Evolutionary conservation across 2,888 invertebrate species (phyloP), one percentile per base, ranked within the genome.

Genomic region (Congeria kusceri): DNA sequence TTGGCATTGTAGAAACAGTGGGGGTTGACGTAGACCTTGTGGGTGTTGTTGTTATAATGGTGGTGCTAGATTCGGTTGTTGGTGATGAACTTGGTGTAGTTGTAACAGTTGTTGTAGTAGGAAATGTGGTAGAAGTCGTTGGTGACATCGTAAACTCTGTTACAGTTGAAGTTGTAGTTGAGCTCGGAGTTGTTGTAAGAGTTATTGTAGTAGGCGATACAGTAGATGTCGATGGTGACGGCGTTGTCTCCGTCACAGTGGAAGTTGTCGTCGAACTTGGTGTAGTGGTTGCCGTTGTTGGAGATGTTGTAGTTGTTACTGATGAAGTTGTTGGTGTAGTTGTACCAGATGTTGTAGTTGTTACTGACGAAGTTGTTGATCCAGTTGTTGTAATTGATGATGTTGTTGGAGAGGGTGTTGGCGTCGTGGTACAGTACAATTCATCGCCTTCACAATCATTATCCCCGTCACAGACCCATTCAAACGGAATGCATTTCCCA

Each of bases 161-260:
- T 9, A 11, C 4, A n/a, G 25, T 27, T 7, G 59, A 28, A n/a
- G 59, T 59, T 23, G 28, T 59, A 15, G 59, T 28, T 28, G 59
- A n/a, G 25, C 27, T 59, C n/a, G 23, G 28, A 7, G 59, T 25
- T 23, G 59, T 59, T 20, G 23, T 59, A n/a, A 28, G 9, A n/a
- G 25, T 27, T 7, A 47, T 23, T 20, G 63, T 20, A 4, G 63
- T 46, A 23, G 47, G 44, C 15, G 57, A 5, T 11, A 46, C 25
- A 9, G 59, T 65, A 11, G 65, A 65, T 57, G 46, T 18, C 46
- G 65, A 13, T 58, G 58, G 18, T 28, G 65, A 28, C 20, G 44
- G 15, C n/a, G 44, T 49, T 49, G 66, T n/a, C 18, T 66, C 29
- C 25, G 61, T 64, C 23, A 28, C 23, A 18, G 32, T 20, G 1